phyloP scores from a whole-genome alignment of 2,888 invertebrate species.

The Caenorhabditis doughertyi region DNA sequence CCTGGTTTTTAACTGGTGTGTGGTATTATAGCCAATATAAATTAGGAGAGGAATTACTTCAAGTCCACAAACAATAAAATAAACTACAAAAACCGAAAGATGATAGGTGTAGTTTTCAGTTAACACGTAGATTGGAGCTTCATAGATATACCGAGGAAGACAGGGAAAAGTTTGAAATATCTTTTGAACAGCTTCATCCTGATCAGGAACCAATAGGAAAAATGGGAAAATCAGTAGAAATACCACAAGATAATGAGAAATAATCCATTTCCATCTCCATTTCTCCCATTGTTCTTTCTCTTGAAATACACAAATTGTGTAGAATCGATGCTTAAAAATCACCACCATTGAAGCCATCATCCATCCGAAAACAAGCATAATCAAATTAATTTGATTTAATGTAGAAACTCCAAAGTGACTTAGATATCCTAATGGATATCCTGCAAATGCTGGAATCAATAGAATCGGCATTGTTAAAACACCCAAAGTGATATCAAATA shows the following conservation, averaged over 20 bases:
- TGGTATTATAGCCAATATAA: not conserved
- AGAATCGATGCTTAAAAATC: not conserved
- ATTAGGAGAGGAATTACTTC: too few relatives aligned
- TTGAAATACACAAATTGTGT: not conserved
- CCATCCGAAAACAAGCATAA: too few relatives aligned
- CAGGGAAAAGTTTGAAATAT: not conserved
- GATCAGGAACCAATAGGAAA: not conserved
- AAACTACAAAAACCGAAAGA: not conserved
- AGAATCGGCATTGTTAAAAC: too few relatives aligned
- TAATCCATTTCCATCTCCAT: not conserved
- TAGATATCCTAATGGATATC: too few relatives aligned
- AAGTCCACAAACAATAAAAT: too few relatives aligned
- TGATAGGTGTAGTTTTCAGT: not conserved
- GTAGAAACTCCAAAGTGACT: too few relatives aligned
- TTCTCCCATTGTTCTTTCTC: not conserved
- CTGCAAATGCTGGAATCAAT: too few relatives aligned
- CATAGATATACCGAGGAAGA: constrained; percentile 1
- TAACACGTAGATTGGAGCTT: constrained; percentile 1
- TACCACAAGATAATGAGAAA: not conserved
- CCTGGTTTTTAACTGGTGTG: not conserved
- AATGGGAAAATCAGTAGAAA: too few relatives aligned
- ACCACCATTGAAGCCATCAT: not conserved
- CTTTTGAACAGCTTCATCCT: not conserved
- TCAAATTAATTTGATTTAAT: too few relatives aligned
- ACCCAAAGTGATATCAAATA: too few relatives aligned